Conservation (phyloP, 2,113 vertebrate genomes). For the Tretioscincus oriximinensis region DNA sequence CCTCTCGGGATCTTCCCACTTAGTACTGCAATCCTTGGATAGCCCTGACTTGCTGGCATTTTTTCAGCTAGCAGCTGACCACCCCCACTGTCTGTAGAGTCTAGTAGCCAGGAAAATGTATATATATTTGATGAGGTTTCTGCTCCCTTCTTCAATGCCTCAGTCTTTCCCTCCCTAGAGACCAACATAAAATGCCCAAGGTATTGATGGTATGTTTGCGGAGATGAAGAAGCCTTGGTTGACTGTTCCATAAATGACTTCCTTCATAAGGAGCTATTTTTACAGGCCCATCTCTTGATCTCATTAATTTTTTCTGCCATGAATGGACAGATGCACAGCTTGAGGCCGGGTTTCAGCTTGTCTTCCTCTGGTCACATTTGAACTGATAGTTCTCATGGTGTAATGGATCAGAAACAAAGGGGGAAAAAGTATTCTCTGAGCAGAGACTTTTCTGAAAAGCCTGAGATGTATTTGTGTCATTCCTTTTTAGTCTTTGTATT, state of each 20-base stretch:
- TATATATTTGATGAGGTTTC: background rate
- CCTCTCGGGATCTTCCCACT: background rate
- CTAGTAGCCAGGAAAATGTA: background rate
- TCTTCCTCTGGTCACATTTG: background rate
- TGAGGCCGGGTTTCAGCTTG: background rate
- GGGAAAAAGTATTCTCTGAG: no score
- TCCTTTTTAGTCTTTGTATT: no score
- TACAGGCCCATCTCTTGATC: background rate
- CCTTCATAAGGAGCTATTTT: conserved; percentile 8
- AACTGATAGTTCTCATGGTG: background rate
- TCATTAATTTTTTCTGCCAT: background rate
- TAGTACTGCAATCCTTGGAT: background rate
- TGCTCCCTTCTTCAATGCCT: background rate
- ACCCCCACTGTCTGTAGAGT: no score
- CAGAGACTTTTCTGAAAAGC: background rate
- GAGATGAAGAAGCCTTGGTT: background rate
- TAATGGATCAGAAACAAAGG: background rate
- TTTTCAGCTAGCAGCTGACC: background rate
- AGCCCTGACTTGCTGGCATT: background rate
- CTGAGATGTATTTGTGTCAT: background rate
- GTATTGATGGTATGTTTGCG: conserved; percentile 4
- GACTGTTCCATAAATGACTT: background rate
- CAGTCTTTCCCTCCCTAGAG: background rate
- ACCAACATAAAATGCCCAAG: background rate
- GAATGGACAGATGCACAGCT: background rate